Conservation (phyloP, 2,888 invertebrate species). For the Trisateles emortualis region DNA sequence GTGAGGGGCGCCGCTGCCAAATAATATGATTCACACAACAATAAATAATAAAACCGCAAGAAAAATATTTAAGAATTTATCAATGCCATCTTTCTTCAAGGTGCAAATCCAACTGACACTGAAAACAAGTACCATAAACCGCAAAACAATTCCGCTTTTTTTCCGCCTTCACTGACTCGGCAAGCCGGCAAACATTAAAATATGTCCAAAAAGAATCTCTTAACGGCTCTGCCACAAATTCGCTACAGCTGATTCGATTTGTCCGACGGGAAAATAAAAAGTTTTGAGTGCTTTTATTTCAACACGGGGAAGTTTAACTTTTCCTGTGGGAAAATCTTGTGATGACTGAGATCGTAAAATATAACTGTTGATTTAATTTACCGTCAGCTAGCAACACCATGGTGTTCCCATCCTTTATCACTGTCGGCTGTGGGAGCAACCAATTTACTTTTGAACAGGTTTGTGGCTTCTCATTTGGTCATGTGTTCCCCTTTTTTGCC, state of each 20-base stretch:
- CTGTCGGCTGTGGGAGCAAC: conserved; percentile 15
- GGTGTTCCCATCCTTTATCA: conserved; percentile 27
- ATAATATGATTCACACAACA: too few relatives aligned
- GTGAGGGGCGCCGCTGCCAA: too few relatives aligned
- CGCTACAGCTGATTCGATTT: conserved; percentile 4
- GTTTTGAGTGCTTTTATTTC: conserved; percentile 38
- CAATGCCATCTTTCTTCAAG: too few relatives aligned
- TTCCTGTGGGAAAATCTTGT: conserved; percentile 23
- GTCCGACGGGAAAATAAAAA: conserved; percentile 22
- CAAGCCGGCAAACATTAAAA: conserved; percentile 7
- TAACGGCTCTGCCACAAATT: conserved; percentile 8
- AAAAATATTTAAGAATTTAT: too few relatives aligned
- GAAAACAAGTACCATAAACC: too few relatives aligned
- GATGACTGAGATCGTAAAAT: conserved; percentile 14
- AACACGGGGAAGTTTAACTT: conserved; percentile 23
- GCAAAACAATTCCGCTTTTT: neutral
- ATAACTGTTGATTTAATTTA: conserved; percentile 24
- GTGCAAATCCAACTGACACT: neutral
- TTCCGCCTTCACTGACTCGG: neutral
- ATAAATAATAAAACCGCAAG: too few relatives aligned
- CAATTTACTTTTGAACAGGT: conserved; percentile 31
- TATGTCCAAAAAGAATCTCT: neutral
- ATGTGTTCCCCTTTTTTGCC: conserved; percentile 21
- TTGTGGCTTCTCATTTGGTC: conserved; percentile 15
- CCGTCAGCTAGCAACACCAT: conserved; percentile 1